phyloP scores from a whole-genome alignment of 2,888 invertebrate genomes.

The Acronicta aceris region DNA sequence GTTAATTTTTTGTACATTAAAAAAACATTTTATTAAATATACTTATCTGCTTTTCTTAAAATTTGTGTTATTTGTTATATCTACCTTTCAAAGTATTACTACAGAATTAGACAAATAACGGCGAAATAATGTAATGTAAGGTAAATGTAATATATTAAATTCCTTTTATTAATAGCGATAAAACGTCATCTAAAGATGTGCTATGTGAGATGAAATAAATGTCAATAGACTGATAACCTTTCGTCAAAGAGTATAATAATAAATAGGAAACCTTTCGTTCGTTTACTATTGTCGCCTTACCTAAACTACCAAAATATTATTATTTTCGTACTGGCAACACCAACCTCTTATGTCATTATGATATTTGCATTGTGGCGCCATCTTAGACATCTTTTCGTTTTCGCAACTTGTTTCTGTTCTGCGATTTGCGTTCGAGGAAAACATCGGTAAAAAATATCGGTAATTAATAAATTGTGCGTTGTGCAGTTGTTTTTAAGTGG shows the following conservation, averaged over 20 bases:
- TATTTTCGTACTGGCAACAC: constrained; percentile 38
- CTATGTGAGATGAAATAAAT: too few relatives aligned
- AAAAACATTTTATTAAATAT: constrained; percentile 14
- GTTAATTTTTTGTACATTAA: background rate
- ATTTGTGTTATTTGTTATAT: constrained; percentile 10
- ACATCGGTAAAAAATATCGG: constrained; percentile 61
- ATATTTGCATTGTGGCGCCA: constrained; percentile 63
- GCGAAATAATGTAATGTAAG: background rate
- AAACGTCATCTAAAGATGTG: too few relatives aligned
- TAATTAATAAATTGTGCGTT: constrained; percentile 49
- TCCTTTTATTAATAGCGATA: too few relatives aligned
- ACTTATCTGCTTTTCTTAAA: constrained; percentile 17
- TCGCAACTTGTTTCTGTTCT: constrained; percentile 63
- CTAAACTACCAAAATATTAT: constrained; percentile 23
- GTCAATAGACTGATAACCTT: too few relatives aligned
- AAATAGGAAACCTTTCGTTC: too few relatives aligned
- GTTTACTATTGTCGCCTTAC: too few relatives aligned
- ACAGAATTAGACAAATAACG: too few relatives aligned
- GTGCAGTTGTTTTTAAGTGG: constrained; percentile 56
- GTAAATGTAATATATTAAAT: too few relatives aligned
- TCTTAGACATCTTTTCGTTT: constrained; percentile 59
- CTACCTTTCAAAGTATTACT: too few relatives aligned
- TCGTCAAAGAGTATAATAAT: too few relatives aligned
- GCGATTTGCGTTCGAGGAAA: constrained; percentile 63
- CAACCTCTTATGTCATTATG: constrained; percentile 43